Conservation (phyloP, 2,113 vertebrate species). For the Barbus barbus region DNA sequence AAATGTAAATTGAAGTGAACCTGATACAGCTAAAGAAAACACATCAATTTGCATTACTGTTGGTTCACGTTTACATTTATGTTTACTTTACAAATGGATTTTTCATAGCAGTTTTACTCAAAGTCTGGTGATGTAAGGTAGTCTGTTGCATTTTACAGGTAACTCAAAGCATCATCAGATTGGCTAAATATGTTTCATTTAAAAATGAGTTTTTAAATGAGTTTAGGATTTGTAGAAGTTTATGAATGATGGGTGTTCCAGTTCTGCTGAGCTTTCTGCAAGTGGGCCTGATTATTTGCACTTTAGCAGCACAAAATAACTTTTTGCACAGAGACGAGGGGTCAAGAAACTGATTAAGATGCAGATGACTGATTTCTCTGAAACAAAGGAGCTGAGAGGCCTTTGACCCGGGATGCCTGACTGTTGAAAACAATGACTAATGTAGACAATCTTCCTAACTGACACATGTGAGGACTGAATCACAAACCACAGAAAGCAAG, state of each 20-base stretch:
- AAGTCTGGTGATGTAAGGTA: not conserved
- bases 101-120: not conserved
- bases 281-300: not conserved
- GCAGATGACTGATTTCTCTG: slow-evolving; percentile 33
- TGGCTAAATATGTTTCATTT: not conserved
- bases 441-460: slow-evolving; percentile 22
- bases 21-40: not conserved
- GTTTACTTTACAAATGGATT: not conserved
- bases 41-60: not conserved
- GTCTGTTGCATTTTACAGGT: not conserved
- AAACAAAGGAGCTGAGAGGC: slow-evolving; percentile 47
- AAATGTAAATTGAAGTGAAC: not conserved
- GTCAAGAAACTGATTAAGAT: slow-evolving; percentile 29
- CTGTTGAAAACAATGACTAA: slow-evolving; percentile 48
- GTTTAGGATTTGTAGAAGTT: not conserved
- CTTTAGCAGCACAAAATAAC: not conserved
- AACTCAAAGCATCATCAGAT: not conserved
- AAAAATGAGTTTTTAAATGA: not conserved
- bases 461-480: slow-evolving; percentile 36
- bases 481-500: slow-evolving; percentile 33
- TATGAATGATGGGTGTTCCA: not conserved
- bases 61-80: not conserved
- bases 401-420: slow-evolving; percentile 48
- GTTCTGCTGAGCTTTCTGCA: not conserved
- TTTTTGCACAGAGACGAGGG: not conserved